Evolutionary conservation across 2,797 vertebrate species (phyloP).

Genomic region (Poecilia picta): DNA sequence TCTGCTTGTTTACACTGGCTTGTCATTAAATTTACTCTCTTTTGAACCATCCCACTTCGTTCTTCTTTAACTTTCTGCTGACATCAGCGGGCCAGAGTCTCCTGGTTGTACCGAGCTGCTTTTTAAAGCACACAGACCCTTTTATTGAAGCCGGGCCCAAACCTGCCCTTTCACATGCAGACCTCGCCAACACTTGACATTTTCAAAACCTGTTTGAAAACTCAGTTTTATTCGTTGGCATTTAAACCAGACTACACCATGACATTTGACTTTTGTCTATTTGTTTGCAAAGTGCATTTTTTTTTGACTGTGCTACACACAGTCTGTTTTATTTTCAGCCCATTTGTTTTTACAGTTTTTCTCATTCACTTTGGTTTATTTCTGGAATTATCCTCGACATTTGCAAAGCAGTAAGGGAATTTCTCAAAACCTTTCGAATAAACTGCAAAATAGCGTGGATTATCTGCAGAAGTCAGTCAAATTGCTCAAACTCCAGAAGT

Average conservation of each 20-base stretch:
- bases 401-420: too few species aligned
- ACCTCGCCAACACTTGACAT: constrained; percentile 19
- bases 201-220: constrained; percentile 22
- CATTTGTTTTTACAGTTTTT: neutral
- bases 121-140: neutral
- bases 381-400: neutral
- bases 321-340: neutral
- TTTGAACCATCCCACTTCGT: neutral
- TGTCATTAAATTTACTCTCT: neutral
- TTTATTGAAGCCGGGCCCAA: neutral
- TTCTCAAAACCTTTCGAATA: too few species aligned
- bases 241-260: constrained; percentile 12
- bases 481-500: too few species aligned
- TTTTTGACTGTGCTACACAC: neutral
- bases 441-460: too few species aligned
- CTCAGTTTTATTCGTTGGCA: constrained; percentile 19
- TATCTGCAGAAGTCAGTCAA: too few species aligned
- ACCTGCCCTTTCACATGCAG: constrained; percentile 17
- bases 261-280: constrained; percentile 21
- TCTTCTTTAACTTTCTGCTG: neutral
- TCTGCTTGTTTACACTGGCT: neutral
- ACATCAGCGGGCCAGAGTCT: neutral
- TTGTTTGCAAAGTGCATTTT: constrained; percentile 4
- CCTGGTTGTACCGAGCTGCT: neutral
- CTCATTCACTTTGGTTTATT: neutral